Conservation (phyloP, 2,888 invertebrate species). For the Thysanoteuthis rhombus region DNA sequence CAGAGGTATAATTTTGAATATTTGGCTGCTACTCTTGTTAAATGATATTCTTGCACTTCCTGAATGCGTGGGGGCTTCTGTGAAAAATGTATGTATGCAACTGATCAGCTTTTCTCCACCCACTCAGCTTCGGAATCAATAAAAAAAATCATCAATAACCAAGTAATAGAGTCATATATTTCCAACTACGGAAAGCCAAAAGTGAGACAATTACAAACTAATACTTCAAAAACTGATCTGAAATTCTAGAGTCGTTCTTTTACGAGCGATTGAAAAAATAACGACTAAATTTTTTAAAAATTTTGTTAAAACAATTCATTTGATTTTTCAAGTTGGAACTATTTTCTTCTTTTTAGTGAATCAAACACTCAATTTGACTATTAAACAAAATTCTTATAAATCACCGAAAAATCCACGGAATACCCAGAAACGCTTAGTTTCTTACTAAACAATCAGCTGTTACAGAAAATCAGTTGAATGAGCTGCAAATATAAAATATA, state of each 20-base stretch:
- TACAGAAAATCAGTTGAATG: too few species aligned
- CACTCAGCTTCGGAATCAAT: neutral
- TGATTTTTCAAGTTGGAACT: too few species aligned
- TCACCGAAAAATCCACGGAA: too few species aligned
- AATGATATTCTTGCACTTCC: neutral
- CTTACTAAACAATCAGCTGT: too few species aligned
- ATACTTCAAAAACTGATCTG: too few species aligned
- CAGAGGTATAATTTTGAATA: neutral
- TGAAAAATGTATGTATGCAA: neutral
- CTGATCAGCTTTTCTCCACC: neutral
- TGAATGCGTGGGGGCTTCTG: neutral
- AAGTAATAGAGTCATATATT: slow-evolving; percentile 21
- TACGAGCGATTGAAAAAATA: neutral
- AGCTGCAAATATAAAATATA: too few species aligned
- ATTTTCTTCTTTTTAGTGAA: too few species aligned
- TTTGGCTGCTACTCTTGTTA: neutral
- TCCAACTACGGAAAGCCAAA: neutral
- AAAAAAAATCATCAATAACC: neutral
- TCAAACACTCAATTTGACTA: too few species aligned
- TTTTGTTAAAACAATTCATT: too few species aligned
- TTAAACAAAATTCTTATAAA: too few species aligned
- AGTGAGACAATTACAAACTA: neutral
- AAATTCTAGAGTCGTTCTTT: neutral
- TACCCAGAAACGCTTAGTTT: too few species aligned
- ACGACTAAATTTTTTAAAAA: too few species aligned